A percentile compares a stretch with the other conserved stretches of the same genome.
Conservation (phyloP, 2,888 invertebrate species). For the Diploptera punctata region DNA sequence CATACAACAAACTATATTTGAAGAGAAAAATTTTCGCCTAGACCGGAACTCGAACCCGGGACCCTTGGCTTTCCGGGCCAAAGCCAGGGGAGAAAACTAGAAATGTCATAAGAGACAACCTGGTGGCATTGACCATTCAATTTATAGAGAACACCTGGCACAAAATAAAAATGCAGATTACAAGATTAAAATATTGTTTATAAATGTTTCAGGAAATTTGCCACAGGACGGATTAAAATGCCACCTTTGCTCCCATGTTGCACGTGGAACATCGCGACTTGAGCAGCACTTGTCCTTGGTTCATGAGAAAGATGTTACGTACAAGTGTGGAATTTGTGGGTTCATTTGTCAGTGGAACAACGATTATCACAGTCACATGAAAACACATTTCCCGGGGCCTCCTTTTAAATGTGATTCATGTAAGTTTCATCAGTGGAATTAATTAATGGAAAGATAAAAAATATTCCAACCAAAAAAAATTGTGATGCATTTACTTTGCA, state of each 20-base stretch:
- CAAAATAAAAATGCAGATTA: too few species aligned
- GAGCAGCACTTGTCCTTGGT: slow-evolving; percentile 63
- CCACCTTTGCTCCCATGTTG: slow-evolving; percentile 61
- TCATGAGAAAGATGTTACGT: slow-evolving; percentile 64
- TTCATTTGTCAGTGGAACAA: slow-evolving; percentile 68
- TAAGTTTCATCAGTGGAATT: slow-evolving; percentile 44
- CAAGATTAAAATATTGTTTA: too few species aligned
- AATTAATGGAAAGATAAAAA: neutral
- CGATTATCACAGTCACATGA: slow-evolving; percentile 67
- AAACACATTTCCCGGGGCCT: slow-evolving; percentile 65
- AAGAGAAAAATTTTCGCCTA: too few species aligned
- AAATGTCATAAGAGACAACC: too few species aligned
- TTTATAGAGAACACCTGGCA: too few species aligned
- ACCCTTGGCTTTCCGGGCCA: too few species aligned
- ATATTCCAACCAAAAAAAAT: neutral
- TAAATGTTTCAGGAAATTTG: neutral
- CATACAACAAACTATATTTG: too few species aligned
- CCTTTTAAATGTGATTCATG: slow-evolving; percentile 69
- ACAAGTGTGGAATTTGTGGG: slow-evolving; percentile 67
- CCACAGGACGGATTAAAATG: slow-evolving; percentile 48
- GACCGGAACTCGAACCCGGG: too few species aligned
- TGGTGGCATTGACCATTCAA: too few species aligned
- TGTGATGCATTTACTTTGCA: too few species aligned
- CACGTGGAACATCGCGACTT: slow-evolving; percentile 58
- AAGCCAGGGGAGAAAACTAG: too few species aligned